Evolutionary conservation across 2,797 vertebrate genomes (phyloP), one percentile per base, ranked within the genome.

Genomic region (Buceros bicornis): DNA sequence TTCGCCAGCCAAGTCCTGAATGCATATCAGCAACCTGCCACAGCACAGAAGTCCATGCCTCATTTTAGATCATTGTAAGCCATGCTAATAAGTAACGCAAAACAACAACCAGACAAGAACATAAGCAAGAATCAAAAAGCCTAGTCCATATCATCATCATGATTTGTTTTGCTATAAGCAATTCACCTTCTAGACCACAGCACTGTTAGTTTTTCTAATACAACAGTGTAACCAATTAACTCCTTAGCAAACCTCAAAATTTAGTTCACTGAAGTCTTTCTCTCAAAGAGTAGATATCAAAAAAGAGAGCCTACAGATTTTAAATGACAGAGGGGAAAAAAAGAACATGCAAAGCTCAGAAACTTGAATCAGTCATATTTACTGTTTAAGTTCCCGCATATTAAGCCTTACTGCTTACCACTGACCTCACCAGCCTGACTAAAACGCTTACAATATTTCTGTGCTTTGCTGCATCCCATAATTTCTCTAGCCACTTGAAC

Each of bases 401-500:
- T 72, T 51, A 86, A 81, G 78, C 65, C 89, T 35, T 73, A 60
- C 53, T 62, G 62, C 50, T 83, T 83, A 91, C 22, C 58, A 92
- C 61, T 90, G 82, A 65, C 26, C 2, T 6, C 24, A 18, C 45
- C 17, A 66, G n/a, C 51, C 76, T 66, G 58, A 86, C 89, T 91
- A 69, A 82, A 93, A 96, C 40, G 53, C 92, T 90, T n/a, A 48
- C 42, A 24, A 47, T 14, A 50, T 91, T 87, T 57, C 57, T 77
- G 81, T 90, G 87, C 83, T 90, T 60, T 11, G 84, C 87, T 85
- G 74, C 91, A 90, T 95, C 89, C 90, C 60, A 26, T 90, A 77
- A 89, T 85, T 93, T 82, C 92, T 94, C n/a, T 60, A 82, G 95
- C 97, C 77, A 98, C 97, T 93, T 97, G 96, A 98, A 97, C 94